These are phyloP conservation scores for Sorex araneus DNA, from an alignment of 2,113 vertebrate genomes.

Conservation along the genomic window DNA sequence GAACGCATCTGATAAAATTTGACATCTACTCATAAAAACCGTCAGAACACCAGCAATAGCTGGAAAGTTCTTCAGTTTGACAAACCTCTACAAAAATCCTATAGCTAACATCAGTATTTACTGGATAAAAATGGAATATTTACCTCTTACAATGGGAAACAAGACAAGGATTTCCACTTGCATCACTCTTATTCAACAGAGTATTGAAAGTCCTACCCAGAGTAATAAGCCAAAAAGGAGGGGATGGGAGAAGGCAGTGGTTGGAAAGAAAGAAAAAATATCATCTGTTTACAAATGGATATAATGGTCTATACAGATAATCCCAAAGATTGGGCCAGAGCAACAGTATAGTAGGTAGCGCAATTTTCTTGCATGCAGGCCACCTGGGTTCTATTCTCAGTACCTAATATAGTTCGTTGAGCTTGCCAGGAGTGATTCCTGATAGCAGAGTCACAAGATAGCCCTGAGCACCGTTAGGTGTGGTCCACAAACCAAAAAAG, in stretches of 20 bases:
- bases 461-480: too few relatives aligned
- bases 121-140: constrained; percentile 6
- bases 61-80: constrained; percentile 40
- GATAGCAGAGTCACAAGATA: too few relatives aligned
- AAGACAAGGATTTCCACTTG: constrained; percentile 33
- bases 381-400: too few relatives aligned
- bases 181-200: constrained; percentile 33
- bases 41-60: constrained; percentile 31
- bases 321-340: background rate
- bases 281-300: constrained; percentile 1
- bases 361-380: too few relatives aligned
- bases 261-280: constrained; percentile 50
- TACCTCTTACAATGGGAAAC: constrained; percentile 6
- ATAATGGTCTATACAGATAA: constrained; percentile 35
- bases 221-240: constrained; percentile 49
- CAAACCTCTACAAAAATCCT: constrained; percentile 37
- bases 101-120: constrained; percentile 5
- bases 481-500: too few relatives aligned
- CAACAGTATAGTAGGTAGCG: too few relatives aligned
- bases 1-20: constrained; percentile 66
- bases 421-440: too few relatives aligned
- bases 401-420: too few relatives aligned
- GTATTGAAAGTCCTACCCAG: constrained; percentile 44
- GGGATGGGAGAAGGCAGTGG: constrained; percentile 33
- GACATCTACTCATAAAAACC: background rate